Evolutionary conservation across 2,113 vertebrate species (phyloP).

Genomic region (Excalfactoria chinensis): DNA sequence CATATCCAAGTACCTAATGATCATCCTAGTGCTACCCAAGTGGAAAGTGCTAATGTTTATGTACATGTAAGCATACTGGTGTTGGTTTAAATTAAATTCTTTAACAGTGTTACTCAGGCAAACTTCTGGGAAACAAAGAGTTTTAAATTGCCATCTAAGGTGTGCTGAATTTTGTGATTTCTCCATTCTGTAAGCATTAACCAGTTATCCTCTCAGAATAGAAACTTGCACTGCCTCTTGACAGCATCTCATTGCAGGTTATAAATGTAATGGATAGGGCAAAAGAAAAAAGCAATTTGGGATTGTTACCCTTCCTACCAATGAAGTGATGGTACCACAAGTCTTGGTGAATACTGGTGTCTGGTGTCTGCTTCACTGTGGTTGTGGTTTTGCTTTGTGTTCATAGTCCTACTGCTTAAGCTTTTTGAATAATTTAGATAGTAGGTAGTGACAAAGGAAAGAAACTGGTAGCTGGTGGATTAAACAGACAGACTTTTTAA

Average conservation of each 20-base stretch:
- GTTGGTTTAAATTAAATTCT: constrained; percentile 1
- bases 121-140: background rate
- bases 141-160: background rate
- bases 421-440: background rate
- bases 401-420: background rate
- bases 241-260: background rate
- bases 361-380: background rate
- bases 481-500: background rate
- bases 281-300: background rate
- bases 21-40: background rate
- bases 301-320: background rate
- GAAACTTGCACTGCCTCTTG: background rate
- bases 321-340: background rate
- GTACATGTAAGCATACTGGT: background rate
- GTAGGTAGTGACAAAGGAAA: background rate
- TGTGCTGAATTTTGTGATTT: background rate
- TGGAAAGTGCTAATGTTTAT: background rate
- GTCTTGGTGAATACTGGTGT: background rate
- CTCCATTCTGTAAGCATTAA: background rate
- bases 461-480: background rate
- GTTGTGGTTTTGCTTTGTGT: background rate
- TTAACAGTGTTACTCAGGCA: background rate
- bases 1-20: background rate
- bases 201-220: background rate
- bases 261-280: background rate